Evolutionary conservation across 2,113 vertebrate genomes (phyloP).

Genomic region (Sprattus sprattus): DNA sequence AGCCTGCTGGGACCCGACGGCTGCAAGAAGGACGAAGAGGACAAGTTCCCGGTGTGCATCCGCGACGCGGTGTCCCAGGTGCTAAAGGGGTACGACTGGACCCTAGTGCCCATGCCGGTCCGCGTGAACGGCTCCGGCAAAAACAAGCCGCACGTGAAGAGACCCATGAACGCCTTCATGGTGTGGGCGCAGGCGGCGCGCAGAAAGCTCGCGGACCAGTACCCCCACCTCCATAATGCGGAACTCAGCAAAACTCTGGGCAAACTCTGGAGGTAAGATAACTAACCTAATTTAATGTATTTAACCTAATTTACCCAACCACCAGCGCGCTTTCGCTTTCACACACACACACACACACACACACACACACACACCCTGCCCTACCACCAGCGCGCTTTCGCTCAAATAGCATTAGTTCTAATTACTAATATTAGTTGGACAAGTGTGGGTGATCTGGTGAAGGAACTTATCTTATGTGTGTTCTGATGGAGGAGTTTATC

Average conservation of each 20-base stretch:
- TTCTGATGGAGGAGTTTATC: too few relatives aligned
- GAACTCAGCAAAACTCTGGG: slow-evolving; percentile 97
- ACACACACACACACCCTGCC: too few relatives aligned
- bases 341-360: too few relatives aligned
- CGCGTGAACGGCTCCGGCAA: slow-evolving; percentile 93
- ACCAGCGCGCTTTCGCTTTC: too few relatives aligned
- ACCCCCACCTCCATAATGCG: slow-evolving; percentile 96
- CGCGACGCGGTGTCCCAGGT: slow-evolving; percentile 97
- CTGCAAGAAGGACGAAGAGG: slow-evolving; percentile 91
- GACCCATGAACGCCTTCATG: slow-evolving; percentile 85
- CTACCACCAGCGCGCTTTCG: background rate
- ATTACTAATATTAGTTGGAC: too few relatives aligned
- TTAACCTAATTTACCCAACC: too few relatives aligned
- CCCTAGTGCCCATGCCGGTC: slow-evolving; percentile 95
- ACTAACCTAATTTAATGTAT: background rate
- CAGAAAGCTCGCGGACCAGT: slow-evolving; percentile 94
- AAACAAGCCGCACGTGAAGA: slow-evolving; percentile 91
- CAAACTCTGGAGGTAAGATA: slow-evolving; percentile 90
- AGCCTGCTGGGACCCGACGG: slow-evolving; percentile 78
- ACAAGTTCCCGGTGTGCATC: slow-evolving; percentile 94
- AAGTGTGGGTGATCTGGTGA: too few relatives aligned
- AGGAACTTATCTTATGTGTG: too few relatives aligned
- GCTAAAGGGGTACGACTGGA: slow-evolving; percentile 98
- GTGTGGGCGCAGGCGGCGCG: slow-evolving; percentile 94
- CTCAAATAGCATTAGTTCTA: too few relatives aligned